Evolutionary conservation across 2,888 invertebrate genomes (phyloP).

Genomic region (Diploptera punctata): DNA sequence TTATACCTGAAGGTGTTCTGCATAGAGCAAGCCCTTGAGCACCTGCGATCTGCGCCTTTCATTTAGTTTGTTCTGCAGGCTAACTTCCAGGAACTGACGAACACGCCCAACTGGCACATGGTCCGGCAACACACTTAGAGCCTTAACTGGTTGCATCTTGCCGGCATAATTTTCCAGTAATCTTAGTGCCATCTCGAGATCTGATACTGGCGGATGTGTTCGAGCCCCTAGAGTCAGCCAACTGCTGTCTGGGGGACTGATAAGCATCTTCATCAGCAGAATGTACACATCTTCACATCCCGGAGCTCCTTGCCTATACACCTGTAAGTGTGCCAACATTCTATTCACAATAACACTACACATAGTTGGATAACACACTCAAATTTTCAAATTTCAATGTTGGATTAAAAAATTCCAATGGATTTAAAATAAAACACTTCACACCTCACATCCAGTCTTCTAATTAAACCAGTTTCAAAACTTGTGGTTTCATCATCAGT

Average conservation of each 20-base stretch:
- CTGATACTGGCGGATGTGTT: slow-evolving; percentile 61
- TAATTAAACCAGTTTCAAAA: no score
- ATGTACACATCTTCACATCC: slow-evolving; percentile 60
- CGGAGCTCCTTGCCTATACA: slow-evolving; percentile 26
- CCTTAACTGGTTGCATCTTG: slow-evolving; percentile 83
- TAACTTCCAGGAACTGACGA: slow-evolving; percentile 79
- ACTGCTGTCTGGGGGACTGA: slow-evolving; percentile 56
- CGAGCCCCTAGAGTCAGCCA: slow-evolving; percentile 51
- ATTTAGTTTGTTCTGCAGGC: slow-evolving; percentile 75
- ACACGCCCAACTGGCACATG: slow-evolving; percentile 78
- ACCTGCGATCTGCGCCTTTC: slow-evolving; percentile 77
- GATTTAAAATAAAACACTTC: no score
- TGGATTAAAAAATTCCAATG: no score
- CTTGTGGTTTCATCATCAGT: no score
- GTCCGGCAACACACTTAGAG: slow-evolving; percentile 80
- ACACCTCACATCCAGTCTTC: no score
- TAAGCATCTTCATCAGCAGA: slow-evolving; percentile 62
- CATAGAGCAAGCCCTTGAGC: slow-evolving; percentile 81
- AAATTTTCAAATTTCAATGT: no score
- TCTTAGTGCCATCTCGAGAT: slow-evolving; percentile 78
- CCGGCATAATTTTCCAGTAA: slow-evolving; percentile 85
- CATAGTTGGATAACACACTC: no score
- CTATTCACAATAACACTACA: no score
- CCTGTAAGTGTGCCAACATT: slow-evolving; percentile 13
- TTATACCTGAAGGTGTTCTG: slow-evolving; percentile 80